Evolutionary conservation across 2,888 invertebrate species (phyloP).

Genomic region (Spilosoma lubricipeda): DNA sequence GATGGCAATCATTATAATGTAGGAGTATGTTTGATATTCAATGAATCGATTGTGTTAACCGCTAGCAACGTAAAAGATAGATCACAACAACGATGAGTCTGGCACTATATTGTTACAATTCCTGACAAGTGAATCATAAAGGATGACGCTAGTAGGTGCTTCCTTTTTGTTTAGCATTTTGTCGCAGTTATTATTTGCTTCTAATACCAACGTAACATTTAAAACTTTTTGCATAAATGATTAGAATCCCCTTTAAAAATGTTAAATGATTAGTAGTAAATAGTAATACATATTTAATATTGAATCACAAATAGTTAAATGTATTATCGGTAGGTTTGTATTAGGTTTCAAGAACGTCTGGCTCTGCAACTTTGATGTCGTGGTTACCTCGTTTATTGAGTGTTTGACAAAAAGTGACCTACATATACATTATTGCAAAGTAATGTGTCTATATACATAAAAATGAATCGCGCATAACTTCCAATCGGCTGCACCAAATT

Average conservation of each 20-base stretch:
- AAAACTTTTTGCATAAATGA: not conserved
- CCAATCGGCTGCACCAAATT: no score
- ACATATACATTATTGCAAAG: not conserved
- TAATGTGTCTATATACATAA: no score
- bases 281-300: not conserved
- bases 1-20: not conserved
- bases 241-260: not conserved
- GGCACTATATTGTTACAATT: not conserved
- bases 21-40: not conserved
- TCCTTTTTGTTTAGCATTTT: not conserved
- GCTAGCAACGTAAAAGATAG: not conserved
- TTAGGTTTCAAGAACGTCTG: not conserved
- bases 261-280: not conserved
- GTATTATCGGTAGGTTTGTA: not conserved
- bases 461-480: no score
- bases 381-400: not conserved
- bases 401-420: not conserved
- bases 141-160: not conserved
- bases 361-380: not conserved
- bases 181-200: not conserved
- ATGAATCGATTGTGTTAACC: not conserved
- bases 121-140: not conserved
- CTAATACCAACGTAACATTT: not conserved
- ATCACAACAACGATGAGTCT: not conserved
- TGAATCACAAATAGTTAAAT: not conserved